phyloP scores from a whole-genome alignment of 1,140 invertebrate species.

The Galleria mellonella region DNA sequence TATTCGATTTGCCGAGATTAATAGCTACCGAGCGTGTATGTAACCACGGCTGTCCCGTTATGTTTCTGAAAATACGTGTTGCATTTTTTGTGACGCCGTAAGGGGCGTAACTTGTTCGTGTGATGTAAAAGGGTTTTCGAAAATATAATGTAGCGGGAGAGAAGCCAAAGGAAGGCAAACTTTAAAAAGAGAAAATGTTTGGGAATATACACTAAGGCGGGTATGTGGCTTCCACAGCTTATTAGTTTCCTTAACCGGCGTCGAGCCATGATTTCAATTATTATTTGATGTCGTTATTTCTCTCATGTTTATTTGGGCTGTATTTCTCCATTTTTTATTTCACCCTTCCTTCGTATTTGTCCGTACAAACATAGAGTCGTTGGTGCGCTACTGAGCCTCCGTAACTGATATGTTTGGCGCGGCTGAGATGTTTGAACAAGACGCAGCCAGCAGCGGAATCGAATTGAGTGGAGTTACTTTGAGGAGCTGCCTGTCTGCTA shows the following conservation, averaged over 20 bases:
- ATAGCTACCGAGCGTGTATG: slow-evolving; percentile 50
- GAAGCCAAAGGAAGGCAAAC: slow-evolving; percentile 33
- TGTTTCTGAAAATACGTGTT: slow-evolving; percentile 14
- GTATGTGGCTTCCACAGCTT: slow-evolving; percentile 26
- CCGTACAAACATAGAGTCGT: slow-evolving; percentile 37
- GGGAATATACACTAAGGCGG: slow-evolving; percentile 9
- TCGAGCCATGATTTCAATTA: slow-evolving; percentile 65
- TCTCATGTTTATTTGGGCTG: slow-evolving; percentile 62
- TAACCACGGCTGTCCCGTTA: slow-evolving; percentile 13
- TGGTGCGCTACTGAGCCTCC: slow-evolving; percentile 33
- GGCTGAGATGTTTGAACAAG: slow-evolving; percentile 50
- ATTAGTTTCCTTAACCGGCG: slow-evolving; percentile 23
- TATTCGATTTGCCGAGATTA: slow-evolving; percentile 65
- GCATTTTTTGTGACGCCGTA: slow-evolving; percentile 11
- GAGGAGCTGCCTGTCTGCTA: slow-evolving; percentile 8
- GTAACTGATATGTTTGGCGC: slow-evolving; percentile 62
- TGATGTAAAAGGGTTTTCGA: slow-evolving; percentile 16
- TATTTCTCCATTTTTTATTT: slow-evolving; percentile 60
- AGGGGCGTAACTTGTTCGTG: slow-evolving; percentile 5
- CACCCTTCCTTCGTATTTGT: slow-evolving; percentile 58
- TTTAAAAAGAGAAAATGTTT: slow-evolving; percentile 16
- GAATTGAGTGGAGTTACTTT: slow-evolving; percentile 42
- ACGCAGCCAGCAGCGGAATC: slow-evolving; percentile 25
- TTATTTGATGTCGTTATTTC: slow-evolving; percentile 69
- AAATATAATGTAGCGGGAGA: slow-evolving; percentile 9